Conservation (phyloP, 2,113 vertebrate genomes). For the Spea bombifrons region DNA sequence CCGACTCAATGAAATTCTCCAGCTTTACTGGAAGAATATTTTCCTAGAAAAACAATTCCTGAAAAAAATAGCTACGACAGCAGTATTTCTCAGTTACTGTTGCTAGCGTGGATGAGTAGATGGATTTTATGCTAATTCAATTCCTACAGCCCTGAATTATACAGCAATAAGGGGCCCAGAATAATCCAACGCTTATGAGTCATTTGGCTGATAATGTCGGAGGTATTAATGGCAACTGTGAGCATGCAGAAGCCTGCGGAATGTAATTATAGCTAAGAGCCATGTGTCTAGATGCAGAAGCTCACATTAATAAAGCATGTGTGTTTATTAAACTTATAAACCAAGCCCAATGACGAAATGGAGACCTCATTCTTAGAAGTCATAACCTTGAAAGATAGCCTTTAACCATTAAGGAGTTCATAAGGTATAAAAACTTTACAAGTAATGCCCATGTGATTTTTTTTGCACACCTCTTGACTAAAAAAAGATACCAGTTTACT, state of each 20-base stretch:
- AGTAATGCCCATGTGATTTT: no score
- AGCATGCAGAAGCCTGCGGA: constrained; percentile 37
- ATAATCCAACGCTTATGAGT: constrained; percentile 43
- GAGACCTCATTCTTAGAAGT: constrained; percentile 2
- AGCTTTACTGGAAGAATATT: no score
- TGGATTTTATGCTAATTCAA: constrained; percentile 39
- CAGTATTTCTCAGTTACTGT: constrained; percentile 15
- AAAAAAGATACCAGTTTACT: no score
- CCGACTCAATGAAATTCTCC: no score
- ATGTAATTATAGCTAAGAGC: constrained; percentile 43
- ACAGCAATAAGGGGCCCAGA: constrained; percentile 38
- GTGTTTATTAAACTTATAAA: constrained; percentile 36
- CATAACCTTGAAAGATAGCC: not conserved
- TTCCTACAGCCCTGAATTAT: constrained; percentile 40
- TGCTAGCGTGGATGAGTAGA: constrained; percentile 16
- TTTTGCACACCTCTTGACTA: no score
- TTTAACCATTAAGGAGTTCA: no score
- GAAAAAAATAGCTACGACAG: constrained; percentile 3
- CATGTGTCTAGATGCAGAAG: constrained; percentile 38
- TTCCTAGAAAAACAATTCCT: not conserved
- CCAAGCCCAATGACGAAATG: constrained; percentile 26
- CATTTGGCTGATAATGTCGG: constrained; percentile 40
- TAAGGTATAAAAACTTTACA: no score
- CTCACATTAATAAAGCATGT: constrained; percentile 45
- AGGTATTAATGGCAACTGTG: constrained; percentile 42